Evolutionary conservation across 2,797 vertebrate genomes (phyloP).

Genomic region (Tachyglossus aculeatus): DNA sequence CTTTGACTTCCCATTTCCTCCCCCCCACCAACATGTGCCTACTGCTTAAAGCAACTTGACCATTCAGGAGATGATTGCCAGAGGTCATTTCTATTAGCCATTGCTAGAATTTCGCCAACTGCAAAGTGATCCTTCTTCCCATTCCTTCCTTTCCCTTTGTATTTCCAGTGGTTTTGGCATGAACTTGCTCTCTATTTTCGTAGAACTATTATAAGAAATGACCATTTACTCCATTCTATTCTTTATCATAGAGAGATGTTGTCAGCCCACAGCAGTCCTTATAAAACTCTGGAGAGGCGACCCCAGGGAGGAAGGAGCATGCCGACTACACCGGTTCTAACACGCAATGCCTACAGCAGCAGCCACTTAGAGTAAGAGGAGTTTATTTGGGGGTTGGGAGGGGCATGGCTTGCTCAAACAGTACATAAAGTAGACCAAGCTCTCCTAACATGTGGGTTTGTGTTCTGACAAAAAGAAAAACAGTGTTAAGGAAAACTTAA

Average conservation of each 20-base stretch:
- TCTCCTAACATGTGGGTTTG: background rate
- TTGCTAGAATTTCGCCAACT: too few relatives aligned
- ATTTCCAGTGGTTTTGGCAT: background rate
- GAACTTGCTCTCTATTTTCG: background rate
- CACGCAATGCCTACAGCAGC: conserved; percentile 94
- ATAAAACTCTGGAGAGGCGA: conserved; percentile 79
- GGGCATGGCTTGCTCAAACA: background rate
- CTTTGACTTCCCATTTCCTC: too few relatives aligned
- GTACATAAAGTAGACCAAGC: background rate
- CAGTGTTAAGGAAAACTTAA: too few relatives aligned
- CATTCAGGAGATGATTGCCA: too few relatives aligned
- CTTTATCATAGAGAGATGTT: conserved; percentile 75
- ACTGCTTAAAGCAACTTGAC: too few relatives aligned
- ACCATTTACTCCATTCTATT: background rate
- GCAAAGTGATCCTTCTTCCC: background rate
- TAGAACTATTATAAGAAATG: background rate
- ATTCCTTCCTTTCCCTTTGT: background rate
- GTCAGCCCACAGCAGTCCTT: conserved; percentile 86
- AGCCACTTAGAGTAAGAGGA: conserved; percentile 88
- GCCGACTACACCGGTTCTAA: conserved; percentile 92
- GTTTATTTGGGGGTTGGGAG: background rate
- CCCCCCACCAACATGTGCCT: too few relatives aligned
- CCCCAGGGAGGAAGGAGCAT: conserved; percentile 87
- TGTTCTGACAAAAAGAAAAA: too few relatives aligned
- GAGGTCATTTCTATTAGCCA: too few relatives aligned